Percentiles rank a stretch among this genome's conserved stretches.
These are phyloP conservation scores for Podarcis siculus DNA, from an alignment of 2,797 vertebrate genomes.

Conservation along the genomic window DNA sequence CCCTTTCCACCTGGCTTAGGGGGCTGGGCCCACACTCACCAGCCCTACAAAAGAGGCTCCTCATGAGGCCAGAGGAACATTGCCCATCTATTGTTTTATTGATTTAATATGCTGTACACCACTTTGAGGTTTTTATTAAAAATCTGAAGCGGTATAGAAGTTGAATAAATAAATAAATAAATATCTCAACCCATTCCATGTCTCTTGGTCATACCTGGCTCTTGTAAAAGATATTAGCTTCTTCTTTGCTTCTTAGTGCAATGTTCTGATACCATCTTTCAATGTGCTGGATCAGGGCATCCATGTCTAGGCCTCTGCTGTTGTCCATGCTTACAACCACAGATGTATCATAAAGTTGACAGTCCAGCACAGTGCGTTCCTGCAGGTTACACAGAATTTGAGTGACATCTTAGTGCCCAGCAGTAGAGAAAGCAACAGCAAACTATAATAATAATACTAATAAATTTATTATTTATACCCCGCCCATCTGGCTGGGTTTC, in stretches of 20 bases:
- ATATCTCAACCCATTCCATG: no score
- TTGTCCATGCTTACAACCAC: constrained; percentile 81
- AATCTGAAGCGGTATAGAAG: no score
- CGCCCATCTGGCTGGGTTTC: no score
- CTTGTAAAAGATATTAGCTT: constrained; percentile 87
- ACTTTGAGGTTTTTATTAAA: no score
- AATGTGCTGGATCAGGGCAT: constrained; percentile 79
- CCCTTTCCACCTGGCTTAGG: no score
- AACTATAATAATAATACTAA: background rate
- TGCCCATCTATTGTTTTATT: no score
- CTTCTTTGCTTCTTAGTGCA: constrained; percentile 81
- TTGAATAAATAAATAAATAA: no score
- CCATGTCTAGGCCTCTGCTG: constrained; percentile 84
- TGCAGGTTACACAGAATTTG: constrained; percentile 51
- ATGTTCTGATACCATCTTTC: constrained; percentile 84
- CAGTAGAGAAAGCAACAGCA: background rate
- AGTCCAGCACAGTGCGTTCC: constrained; percentile 88
- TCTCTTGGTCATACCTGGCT: constrained; percentile 79
- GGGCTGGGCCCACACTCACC: no score
- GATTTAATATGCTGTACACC: no score
- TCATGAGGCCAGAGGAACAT: no score
- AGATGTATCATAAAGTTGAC: constrained; percentile 82
- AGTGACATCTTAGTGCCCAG: background rate
- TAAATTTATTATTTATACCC: no score
- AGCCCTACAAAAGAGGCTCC: no score